Evolutionary conservation across 2,888 invertebrate species (phyloP).

Genomic region (Xestia sexstrigata): DNA sequence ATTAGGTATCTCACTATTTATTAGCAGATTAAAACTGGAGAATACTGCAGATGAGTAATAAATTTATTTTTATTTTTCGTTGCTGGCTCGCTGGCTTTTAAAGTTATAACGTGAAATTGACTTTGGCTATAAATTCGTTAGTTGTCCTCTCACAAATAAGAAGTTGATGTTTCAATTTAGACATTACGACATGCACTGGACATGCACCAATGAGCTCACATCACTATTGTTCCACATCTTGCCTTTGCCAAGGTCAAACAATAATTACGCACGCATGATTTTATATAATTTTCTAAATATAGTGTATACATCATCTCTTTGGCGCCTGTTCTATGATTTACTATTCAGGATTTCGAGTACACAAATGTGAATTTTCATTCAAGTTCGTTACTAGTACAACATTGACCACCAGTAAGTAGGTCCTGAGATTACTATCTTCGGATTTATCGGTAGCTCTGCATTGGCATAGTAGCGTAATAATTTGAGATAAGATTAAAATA

Average conservation of each 20-base stretch:
- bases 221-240: slow-evolving; percentile 75
- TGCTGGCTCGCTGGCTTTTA: not conserved
- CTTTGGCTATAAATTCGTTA: slow-evolving; percentile 23
- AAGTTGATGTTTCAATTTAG: slow-evolving; percentile 69
- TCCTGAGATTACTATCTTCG: slow-evolving; percentile 21
- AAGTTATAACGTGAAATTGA: slow-evolving; percentile 1
- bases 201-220: slow-evolving; percentile 74
- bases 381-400: not conserved
- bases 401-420: not conserved
- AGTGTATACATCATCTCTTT: slow-evolving; percentile 59
- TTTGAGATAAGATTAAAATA: slow-evolving; percentile 51
- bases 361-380: slow-evolving; percentile 28
- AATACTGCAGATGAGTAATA: not conserved
- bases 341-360: slow-evolving; percentile 45
- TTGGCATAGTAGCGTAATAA: slow-evolving; percentile 27
- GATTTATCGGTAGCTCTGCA: slow-evolving; percentile 37
- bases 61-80: slow-evolving; percentile 16
- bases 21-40: slow-evolving; percentile 7
- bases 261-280: slow-evolving; percentile 69
- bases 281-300: slow-evolving; percentile 71
- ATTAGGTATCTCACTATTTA: slow-evolving; percentile 3
- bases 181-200: slow-evolving; percentile 71
- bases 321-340: slow-evolving; percentile 63
- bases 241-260: slow-evolving; percentile 76
- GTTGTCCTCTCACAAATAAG: slow-evolving; percentile 39